phyloP scores from a whole-genome alignment of 2,113 vertebrate species.

The Psephotus haematonotus region DNA sequence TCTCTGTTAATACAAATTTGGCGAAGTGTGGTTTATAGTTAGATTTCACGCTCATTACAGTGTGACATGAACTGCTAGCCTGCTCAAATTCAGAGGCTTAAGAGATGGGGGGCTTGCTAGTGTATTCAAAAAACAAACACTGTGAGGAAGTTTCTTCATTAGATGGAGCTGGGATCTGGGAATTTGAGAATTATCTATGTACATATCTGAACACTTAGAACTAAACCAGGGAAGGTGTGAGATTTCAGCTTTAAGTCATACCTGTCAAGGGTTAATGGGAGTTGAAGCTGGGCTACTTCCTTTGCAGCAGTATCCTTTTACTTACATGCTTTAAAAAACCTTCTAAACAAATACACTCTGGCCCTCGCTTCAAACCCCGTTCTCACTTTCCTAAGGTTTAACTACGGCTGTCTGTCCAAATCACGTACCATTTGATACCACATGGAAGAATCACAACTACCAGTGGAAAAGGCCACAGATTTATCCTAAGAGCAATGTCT shows the following conservation, averaged over 20 bases:
- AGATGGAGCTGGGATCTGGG: constrained; percentile 12
- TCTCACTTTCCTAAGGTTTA: constrained; percentile 22
- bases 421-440: not conserved
- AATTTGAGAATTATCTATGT: constrained; percentile 54
- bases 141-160: constrained; percentile 18
- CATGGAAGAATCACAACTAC: not conserved
- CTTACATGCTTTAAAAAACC: constrained; percentile 37
- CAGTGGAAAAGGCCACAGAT: not conserved
- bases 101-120: not conserved
- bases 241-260: constrained; percentile 58
- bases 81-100: constrained; percentile 31
- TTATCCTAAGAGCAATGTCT: not conserved
- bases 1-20: constrained; percentile 13
- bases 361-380: not conserved
- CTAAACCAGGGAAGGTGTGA: constrained; percentile 52
- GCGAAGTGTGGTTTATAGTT: constrained; percentile 47
- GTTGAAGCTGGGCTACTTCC: constrained; percentile 27
- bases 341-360: constrained; percentile 42
- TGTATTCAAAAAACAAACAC: constrained; percentile 46
- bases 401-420: not conserved
- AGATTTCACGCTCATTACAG: constrained; percentile 62
- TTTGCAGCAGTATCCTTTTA: constrained; percentile 59
- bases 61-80: constrained; percentile 41
- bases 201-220: constrained; percentile 42
- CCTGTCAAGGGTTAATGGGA: constrained; percentile 67